Conservation (phyloP, 2,113 vertebrate genomes). For the Mormyrus iriodes region DNA sequence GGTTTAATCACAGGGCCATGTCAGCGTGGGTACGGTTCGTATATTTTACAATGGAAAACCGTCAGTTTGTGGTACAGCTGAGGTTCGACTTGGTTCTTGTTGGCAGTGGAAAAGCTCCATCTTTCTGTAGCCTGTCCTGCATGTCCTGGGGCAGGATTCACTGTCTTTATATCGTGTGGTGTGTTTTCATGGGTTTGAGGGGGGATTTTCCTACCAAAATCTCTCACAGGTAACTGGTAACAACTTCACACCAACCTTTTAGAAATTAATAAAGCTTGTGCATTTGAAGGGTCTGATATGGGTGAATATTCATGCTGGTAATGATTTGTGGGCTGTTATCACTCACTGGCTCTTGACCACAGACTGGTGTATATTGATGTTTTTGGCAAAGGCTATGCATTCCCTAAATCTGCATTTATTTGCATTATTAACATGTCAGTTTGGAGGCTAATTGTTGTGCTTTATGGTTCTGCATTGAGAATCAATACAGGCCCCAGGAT, state of each 20-base stretch:
- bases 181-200: background rate
- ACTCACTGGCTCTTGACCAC: background rate
- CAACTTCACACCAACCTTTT: background rate
- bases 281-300: background rate
- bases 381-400: constrained; percentile 37
- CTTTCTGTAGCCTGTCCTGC: too few relatives aligned
- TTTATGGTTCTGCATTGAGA: constrained; percentile 47
- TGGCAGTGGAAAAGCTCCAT: background rate
- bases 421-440: constrained; percentile 51
- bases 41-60: background rate
- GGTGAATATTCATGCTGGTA: background rate
- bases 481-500: constrained; percentile 53
- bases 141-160: too few relatives aligned
- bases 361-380: constrained; percentile 35
- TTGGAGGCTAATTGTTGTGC: constrained; percentile 43
- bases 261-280: background rate
- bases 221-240: background rate
- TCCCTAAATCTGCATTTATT: constrained; percentile 44
- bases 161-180: background rate
- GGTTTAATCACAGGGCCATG: background rate
- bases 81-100: background rate
- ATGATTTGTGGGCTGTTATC: background rate
- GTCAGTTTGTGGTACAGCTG: background rate
- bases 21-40: background rate
- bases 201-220: background rate